Conservation (phyloP, 1,140 invertebrate genomes). For the Sitodiplosis mosellana region DNA sequence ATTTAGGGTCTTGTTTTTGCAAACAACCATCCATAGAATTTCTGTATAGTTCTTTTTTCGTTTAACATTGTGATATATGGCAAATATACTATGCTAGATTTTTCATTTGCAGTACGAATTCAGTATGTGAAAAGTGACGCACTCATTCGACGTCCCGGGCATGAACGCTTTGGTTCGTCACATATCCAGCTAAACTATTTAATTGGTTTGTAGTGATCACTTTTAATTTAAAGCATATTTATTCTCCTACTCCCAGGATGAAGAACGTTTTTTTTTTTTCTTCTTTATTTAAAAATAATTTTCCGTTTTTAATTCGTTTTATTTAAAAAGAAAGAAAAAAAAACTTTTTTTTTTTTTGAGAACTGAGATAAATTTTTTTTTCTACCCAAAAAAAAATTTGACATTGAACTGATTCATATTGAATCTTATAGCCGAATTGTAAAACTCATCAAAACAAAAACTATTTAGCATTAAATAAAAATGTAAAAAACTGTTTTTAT, state of each 20-base stretch:
- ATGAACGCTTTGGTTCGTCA: neutral
- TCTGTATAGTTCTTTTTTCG: neutral
- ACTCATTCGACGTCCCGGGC: neutral
- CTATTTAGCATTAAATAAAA: neutral
- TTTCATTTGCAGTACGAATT: conserved; percentile 6
- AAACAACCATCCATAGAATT: neutral
- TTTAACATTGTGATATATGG: neutral
- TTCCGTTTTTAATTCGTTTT: too few relatives aligned
- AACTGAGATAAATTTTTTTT: neutral
- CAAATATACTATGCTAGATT: conserved; percentile 3
- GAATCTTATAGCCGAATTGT: neutral
- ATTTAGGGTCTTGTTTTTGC: neutral
- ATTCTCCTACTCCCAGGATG: too few relatives aligned
- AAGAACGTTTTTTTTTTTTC: neutral
- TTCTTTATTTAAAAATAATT: neutral
- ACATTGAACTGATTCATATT: neutral
- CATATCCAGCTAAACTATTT: neutral
- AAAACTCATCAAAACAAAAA: neutral
- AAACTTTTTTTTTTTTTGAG: neutral
- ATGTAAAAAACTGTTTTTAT: neutral
- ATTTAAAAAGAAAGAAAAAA: neutral
- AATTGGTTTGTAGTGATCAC: conserved; percentile 1
- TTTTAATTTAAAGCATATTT: too few relatives aligned
- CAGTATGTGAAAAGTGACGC: neutral
- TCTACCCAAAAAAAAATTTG: neutral